Conservation (phyloP, 2,113 vertebrate genomes). For the Brachyistius frenatus region DNA sequence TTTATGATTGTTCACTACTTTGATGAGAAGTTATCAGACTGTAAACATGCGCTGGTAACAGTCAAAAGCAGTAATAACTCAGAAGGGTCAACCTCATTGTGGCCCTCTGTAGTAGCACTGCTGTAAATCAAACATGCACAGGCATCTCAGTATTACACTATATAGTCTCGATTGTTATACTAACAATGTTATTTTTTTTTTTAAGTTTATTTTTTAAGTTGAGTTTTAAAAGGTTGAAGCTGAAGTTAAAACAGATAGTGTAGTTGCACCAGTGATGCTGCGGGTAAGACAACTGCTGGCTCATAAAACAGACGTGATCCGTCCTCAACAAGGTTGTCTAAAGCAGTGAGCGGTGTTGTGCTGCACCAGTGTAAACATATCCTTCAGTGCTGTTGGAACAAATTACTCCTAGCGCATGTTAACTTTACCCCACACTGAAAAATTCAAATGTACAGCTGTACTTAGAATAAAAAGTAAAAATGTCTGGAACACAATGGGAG, state of each 20-base stretch:
- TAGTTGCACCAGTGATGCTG: slow-evolving; percentile 1
- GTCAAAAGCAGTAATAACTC: slow-evolving; percentile 26
- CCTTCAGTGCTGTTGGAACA: slow-evolving; percentile 7
- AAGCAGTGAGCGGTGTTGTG: slow-evolving; percentile 20
- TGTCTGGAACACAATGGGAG: not conserved
- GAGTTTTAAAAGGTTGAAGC: slow-evolving; percentile 9
- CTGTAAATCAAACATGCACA: slow-evolving; percentile 71
- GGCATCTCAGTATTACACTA: slow-evolving; percentile 43
- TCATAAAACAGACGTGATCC: slow-evolving; percentile 31
- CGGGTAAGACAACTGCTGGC: slow-evolving; percentile 1
- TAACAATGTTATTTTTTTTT: not conserved
- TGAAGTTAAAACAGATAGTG: slow-evolving; percentile 1
- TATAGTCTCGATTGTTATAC: slow-evolving; percentile 25
- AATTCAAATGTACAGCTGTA: not conserved
- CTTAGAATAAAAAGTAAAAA: slow-evolving; percentile 8
- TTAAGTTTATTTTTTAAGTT: not conserved
- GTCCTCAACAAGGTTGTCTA: not conserved
- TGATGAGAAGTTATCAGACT: slow-evolving; percentile 32
- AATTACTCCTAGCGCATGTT: not conserved
- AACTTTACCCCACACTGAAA: not conserved
- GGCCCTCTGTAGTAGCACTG: slow-evolving; percentile 22
- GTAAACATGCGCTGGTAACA: slow-evolving; percentile 49
- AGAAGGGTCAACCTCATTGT: slow-evolving; percentile 1
- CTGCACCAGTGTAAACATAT: slow-evolving; percentile 44
- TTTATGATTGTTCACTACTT: slow-evolving; percentile 30